Percentiles rank a stretch among this genome's conserved stretches.
phyloP scores from a whole-genome alignment of 35 echinoderm and acorn worm species.

The Stichopus chloronotus region DNA sequence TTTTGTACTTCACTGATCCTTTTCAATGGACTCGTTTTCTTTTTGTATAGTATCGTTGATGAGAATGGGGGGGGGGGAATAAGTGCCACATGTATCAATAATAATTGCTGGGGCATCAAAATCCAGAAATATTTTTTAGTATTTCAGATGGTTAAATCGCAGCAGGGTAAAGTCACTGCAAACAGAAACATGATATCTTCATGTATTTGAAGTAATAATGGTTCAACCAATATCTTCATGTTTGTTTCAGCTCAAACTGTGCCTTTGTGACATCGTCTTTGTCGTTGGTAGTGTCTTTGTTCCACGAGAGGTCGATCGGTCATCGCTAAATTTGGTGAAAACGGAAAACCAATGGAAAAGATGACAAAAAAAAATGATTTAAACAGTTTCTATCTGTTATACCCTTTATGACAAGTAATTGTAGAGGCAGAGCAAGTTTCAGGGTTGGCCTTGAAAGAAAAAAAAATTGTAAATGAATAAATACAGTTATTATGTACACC shows the following conservation, averaged over 20 bases:
- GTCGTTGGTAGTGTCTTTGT: too few species aligned
- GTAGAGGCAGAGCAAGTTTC: not conserved
- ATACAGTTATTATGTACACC: not conserved
- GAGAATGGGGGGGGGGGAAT: too few species aligned
- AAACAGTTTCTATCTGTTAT: not conserved
- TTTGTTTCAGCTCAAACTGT: not conserved
- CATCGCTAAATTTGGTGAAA: too few species aligned
- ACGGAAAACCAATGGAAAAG: too few species aligned
- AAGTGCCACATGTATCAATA: too few species aligned
- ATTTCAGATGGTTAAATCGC: too few species aligned
- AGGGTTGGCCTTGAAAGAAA: not conserved
- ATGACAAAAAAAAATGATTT: too few species aligned
- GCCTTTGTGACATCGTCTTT: not conserved
- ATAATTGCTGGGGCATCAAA: too few species aligned
- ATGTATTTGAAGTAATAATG: not conserved
- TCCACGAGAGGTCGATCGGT: too few species aligned
- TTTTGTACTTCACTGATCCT: not conserved
- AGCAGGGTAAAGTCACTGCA: too few species aligned
- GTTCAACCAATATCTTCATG: not conserved
- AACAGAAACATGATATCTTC: too few species aligned
- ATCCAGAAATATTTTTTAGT: too few species aligned
- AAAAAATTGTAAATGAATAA: not conserved
- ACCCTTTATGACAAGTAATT: not conserved
- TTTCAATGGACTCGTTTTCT: not conserved
- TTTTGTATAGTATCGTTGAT: not conserved